A percentile compares a stretch with the other conserved stretches of the same genome.
Evolutionary conservation across 1,140 invertebrate species (phyloP).

Genomic region (Eubasilissa regina): DNA sequence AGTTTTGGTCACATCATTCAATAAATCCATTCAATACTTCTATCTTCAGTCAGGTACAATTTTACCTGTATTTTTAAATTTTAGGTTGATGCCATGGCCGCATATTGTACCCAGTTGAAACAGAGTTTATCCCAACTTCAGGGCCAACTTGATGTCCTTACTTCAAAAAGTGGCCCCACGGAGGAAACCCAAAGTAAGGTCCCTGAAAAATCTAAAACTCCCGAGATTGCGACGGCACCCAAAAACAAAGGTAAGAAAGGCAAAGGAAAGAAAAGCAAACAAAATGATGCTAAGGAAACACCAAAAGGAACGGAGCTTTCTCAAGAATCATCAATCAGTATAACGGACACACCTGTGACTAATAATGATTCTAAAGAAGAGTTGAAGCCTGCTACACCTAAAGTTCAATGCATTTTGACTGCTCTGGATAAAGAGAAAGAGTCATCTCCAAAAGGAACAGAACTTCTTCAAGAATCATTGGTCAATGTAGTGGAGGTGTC

Average conservation of each 20-base stretch:
- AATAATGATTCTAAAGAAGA: neutral
- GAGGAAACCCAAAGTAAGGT: neutral
- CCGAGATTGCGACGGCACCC: neutral
- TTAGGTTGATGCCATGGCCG: constrained; percentile 75
- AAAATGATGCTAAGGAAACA: constrained; percentile 43
- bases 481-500: no score
- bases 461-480: no score
- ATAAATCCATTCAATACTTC: neutral
- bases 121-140: constrained; percentile 75
- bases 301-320: neutral
- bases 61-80: constrained; percentile 28
- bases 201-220: constrained; percentile 34
- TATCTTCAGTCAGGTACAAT: no score
- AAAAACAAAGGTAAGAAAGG: constrained; percentile 58
- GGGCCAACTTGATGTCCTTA: constrained; percentile 71
- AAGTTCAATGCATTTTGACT: no score
- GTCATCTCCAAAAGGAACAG: no score
- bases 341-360: neutral
- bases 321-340: neutral
- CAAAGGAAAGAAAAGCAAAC: constrained; percentile 55
- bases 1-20: neutral
- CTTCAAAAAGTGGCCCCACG: constrained; percentile 59
- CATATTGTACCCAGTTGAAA: constrained; percentile 75
- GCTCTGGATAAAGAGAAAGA: no score
- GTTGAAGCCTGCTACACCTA: neutral